Evolutionary conservation across 2,888 invertebrate genomes (phyloP).

Genomic region (Pardosa pseudoannulata): DNA sequence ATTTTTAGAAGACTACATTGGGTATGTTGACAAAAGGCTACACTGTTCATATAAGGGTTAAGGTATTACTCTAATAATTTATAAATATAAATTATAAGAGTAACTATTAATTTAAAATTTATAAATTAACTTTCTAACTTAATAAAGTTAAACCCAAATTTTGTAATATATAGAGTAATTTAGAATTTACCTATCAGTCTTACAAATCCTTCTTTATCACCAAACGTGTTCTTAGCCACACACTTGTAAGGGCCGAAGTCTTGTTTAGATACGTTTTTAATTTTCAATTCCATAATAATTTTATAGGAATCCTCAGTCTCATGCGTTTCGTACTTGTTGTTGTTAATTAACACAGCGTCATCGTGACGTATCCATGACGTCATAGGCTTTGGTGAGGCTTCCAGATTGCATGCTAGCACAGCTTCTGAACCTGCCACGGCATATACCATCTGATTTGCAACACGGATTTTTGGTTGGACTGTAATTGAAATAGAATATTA

Average conservation of each 20-base stretch:
- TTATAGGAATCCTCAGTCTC: conserved; percentile 65
- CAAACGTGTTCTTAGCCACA: conserved; percentile 68
- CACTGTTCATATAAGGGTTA: too few species aligned
- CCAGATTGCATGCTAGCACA: conserved; percentile 71
- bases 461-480: conserved; percentile 74
- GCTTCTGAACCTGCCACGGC: conserved; percentile 71
- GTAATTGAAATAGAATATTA: too few species aligned
- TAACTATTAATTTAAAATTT: too few species aligned
- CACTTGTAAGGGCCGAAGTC: conserved; percentile 72
- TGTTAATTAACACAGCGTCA: conserved; percentile 61
- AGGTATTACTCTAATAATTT: too few species aligned
- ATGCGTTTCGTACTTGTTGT: conserved; percentile 50
- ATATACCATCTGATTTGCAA: conserved; percentile 73
- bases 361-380: conserved; percentile 74
- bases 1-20: too few species aligned
- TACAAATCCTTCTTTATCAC: conserved; percentile 72
- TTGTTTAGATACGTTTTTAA: conserved; percentile 43
- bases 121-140: too few species aligned
- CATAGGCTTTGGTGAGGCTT: conserved; percentile 74
- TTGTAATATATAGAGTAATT: too few species aligned
- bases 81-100: too few species aligned
- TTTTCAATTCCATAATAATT: conserved; percentile 57
- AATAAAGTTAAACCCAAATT: too few species aligned
- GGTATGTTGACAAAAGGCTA: too few species aligned
- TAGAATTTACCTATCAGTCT: conserved; percentile 64